Percentiles rank a stretch among this genome's conserved stretches.
These are phyloP conservation scores for Discoglossus pictus DNA, from an alignment of 2,797 vertebrate genomes.

Conservation along the genomic window DNA sequence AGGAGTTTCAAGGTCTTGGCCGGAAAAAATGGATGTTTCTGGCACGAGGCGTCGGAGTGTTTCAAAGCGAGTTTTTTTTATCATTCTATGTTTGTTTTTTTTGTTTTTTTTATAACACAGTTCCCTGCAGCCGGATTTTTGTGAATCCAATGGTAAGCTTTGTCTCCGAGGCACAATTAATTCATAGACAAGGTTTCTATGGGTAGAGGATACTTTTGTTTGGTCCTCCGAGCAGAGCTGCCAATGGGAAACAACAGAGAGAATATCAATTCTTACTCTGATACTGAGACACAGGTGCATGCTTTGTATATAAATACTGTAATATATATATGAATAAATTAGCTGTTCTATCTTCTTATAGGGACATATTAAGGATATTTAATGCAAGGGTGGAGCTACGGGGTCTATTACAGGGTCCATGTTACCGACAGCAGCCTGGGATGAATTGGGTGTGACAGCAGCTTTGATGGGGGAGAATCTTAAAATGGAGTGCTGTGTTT, in stretches of 20 bases:
- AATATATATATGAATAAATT: too few relatives aligned
- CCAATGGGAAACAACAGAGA: background rate
- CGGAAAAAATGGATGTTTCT: conserved; percentile 39
- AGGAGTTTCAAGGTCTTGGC: conserved; percentile 29
- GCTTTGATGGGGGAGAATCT: too few relatives aligned
- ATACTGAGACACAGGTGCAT: too few relatives aligned
- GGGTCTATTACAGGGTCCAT: too few relatives aligned
- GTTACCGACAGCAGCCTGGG: too few relatives aligned
- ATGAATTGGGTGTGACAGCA: too few relatives aligned
- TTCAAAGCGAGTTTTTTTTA: conserved; percentile 21
- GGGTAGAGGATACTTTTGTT: background rate
- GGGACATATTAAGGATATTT: too few relatives aligned
- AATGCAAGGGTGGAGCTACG: too few relatives aligned
- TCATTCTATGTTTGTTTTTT: conserved; percentile 29
- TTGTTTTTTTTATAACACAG: conserved; percentile 47
- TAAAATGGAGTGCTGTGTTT: too few relatives aligned
- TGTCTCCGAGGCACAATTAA: conserved; percentile 31
- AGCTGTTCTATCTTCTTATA: too few relatives aligned
- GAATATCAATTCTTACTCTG: too few relatives aligned
- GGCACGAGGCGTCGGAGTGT: conserved; percentile 20
- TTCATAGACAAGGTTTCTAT: conserved; percentile 17
- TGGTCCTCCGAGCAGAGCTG: conserved; percentile 11
- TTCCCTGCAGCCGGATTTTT: conserved; percentile 51
- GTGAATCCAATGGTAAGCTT: conserved; percentile 37
- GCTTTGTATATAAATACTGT: too few relatives aligned